These are phyloP conservation scores for Psephotus haematonotus DNA, from an alignment of 2,113 vertebrate genomes.

Conservation along the genomic window DNA sequence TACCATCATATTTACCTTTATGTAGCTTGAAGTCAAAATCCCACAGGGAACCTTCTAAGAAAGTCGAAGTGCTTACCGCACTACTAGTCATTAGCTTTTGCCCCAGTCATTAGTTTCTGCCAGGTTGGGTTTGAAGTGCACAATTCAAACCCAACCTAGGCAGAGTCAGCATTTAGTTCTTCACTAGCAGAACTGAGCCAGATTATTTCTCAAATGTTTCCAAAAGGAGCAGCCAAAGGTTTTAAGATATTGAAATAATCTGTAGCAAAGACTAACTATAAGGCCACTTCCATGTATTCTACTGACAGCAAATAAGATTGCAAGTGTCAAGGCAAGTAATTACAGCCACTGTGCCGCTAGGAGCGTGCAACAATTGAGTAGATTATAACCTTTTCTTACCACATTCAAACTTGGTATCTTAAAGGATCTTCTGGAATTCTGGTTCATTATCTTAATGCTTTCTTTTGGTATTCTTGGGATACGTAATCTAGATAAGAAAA, in stretches of 20 bases:
- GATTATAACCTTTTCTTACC: background rate
- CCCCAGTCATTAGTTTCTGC: background rate
- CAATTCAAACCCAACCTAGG: background rate
- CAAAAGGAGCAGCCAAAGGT: background rate
- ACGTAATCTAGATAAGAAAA: background rate
- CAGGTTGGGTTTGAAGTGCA: background rate
- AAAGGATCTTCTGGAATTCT: background rate
- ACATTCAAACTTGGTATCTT: background rate
- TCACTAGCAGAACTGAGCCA: background rate
- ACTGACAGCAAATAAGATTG: background rate
- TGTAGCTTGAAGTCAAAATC: background rate
- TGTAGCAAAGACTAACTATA: background rate
- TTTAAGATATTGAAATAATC: background rate
- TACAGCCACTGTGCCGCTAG: background rate
- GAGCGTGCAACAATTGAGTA: background rate
- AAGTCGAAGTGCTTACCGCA: background rate
- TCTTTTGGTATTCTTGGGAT: background rate
- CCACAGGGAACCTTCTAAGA: background rate
- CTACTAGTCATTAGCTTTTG: background rate
- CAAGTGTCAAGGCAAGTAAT: background rate
- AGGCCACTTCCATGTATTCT: background rate
- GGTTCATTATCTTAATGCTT: background rate
- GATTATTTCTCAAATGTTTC: background rate
- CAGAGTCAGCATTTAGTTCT: background rate
- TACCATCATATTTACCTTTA: background rate